phyloP scores from a whole-genome alignment of 2,888 invertebrate genomes.

The Lordiphosa fenestrarum region DNA sequence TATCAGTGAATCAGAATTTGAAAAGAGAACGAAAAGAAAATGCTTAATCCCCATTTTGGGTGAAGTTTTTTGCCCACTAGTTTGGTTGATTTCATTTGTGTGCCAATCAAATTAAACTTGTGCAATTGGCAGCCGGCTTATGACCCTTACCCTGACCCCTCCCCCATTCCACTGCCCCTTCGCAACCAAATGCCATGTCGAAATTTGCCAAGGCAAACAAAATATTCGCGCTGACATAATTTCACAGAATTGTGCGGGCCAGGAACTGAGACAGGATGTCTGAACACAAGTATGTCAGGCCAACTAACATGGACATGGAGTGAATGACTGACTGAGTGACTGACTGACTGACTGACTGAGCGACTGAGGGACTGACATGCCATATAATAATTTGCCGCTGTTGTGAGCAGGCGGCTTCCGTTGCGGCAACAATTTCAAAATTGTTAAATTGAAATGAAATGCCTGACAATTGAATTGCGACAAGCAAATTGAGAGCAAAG shows the following conservation, averaged over 20 bases:
- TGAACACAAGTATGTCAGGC: slow-evolving; percentile 31
- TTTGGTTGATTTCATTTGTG: too few species aligned
- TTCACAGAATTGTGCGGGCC: slow-evolving; percentile 13
- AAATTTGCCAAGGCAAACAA: slow-evolving; percentile 15
- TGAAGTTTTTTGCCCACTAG: too few species aligned
- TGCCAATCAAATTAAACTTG: too few species aligned
- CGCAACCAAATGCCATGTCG: slow-evolving; percentile 1
- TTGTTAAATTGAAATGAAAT: slow-evolving; percentile 70
- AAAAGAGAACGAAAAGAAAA: too few species aligned
- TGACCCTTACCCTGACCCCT: neutral
- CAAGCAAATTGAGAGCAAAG: slow-evolving; percentile 50
- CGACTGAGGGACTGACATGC: slow-evolving; percentile 25
- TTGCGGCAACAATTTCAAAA: slow-evolving; percentile 47
- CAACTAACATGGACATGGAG: slow-evolving; percentile 10
- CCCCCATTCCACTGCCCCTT: neutral
- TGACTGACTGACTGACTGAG: neutral
- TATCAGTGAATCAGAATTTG: too few species aligned
- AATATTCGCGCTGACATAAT: slow-evolving; percentile 32
- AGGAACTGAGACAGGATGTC: slow-evolving; percentile 16
- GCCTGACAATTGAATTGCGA: slow-evolving; percentile 66
- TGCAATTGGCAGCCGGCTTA: too few species aligned
- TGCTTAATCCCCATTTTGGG: too few species aligned
- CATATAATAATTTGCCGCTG: slow-evolving; percentile 42
- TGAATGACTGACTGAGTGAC: slow-evolving; percentile 11
- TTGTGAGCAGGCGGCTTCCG: slow-evolving; percentile 18